Conservation (phyloP, 2,113 vertebrate genomes). For the Tragelaphus imberbis region DNA sequence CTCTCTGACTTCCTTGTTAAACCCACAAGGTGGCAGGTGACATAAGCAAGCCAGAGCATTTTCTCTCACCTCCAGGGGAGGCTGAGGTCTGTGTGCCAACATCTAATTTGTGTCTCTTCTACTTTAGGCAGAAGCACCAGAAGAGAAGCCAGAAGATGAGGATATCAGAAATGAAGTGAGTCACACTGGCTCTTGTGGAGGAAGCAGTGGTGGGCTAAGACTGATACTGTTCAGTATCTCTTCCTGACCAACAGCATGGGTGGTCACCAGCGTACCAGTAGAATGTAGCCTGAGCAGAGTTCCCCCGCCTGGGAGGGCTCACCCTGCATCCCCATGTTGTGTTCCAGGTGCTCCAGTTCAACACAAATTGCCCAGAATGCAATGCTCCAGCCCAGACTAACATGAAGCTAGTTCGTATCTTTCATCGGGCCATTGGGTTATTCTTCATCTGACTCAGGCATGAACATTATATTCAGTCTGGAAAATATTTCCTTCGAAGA, state of each 20-base stretch:
- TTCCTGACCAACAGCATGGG: neutral
- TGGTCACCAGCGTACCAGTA: neutral
- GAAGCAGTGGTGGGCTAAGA: neutral
- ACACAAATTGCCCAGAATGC: constrained; percentile 96
- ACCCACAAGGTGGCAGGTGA: neutral
- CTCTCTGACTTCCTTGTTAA: neutral
- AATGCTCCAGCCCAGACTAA: constrained; percentile 91
- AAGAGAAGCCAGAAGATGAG: constrained; percentile 75
- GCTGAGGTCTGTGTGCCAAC: neutral
- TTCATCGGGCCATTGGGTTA: constrained; percentile 42
- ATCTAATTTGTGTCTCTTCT: neutral
- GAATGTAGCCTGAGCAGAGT: neutral
- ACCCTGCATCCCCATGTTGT: neutral
- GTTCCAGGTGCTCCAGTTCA: constrained; percentile 88
- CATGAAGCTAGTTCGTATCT: constrained; percentile 97
- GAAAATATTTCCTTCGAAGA: neutral
- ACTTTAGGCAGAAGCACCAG: constrained; percentile 73
- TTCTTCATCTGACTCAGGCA: neutral
- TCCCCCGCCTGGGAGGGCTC: neutral
- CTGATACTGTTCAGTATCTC: neutral
- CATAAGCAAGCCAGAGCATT: neutral
- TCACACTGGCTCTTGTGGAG: fast-evolving
- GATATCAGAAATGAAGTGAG: constrained; percentile 89
- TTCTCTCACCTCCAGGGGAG: neutral
- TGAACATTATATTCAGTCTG: neutral